Base-by-base conservation (phyloP, 2,797 vertebrate species). In the Zenarchopterus dispar region DNA sequence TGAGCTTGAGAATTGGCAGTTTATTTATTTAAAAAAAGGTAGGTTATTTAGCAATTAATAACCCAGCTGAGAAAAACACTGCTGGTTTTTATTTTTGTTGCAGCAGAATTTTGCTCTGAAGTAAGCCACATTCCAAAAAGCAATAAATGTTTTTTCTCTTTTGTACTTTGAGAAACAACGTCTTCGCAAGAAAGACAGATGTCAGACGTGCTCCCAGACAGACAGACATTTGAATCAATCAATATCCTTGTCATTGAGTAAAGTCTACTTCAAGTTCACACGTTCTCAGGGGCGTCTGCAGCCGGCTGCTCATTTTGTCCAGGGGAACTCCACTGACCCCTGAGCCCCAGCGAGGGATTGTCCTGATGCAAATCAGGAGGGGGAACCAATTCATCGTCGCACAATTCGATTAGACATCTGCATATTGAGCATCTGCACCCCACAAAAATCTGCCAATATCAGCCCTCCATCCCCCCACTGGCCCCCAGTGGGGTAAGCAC, bases 371-470 rank as follows among this genome's bases (percentile, higher is more conserved):
- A 93, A 93, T 92, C 77, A 86, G 87, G 73, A 75, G 70, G 46
- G 79, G 74, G 81, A 63, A 77, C 83, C 89, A 84, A 92, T 92
- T 92, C 87, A 92, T 84, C 63, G 88, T 78, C 56, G 66, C 86
- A 88, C 89, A 90, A 92, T 93, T 93, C 84, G 89, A 93, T 94
- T 89, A 91, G 91, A 90, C 91, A 93, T 92, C 92, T 92, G 92
- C 92, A 93, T 91, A 93, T 92, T 91, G 90, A 92, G 92, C 92
- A 94, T 93, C 92, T 93, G 92, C 89, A 90, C 80, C 86, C 84
- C 82, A 85, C 73, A 46, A 89, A 91, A 91, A 90, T 87, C 86
- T 86, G 80, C 83, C 82, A 84, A 89, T 87, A 89, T 77, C 69
- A 65, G 21, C 54, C 69, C 75, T 56, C 70, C 73, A 31, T 56